A percentile compares a stretch with the other conserved stretches of the same genome.
Conservation (phyloP, 2,888 invertebrate species). For the Apodemia duryi region DNA sequence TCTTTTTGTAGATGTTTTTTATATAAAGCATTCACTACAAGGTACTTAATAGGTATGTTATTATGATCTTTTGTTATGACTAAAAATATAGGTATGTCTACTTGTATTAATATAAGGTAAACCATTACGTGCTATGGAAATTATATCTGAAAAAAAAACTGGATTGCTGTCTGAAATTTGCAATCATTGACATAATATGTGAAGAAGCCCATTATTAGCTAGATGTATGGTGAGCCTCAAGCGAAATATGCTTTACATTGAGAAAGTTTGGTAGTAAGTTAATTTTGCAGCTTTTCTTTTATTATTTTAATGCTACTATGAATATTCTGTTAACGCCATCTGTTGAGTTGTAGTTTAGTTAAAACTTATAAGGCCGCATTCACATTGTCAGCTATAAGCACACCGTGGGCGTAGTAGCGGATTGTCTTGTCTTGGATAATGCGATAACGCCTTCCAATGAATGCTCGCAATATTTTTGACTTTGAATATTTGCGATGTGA, state of each 20-base stretch:
- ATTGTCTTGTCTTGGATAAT: background rate
- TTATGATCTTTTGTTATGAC: too few species aligned
- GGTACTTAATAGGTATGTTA: too few species aligned
- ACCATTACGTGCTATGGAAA: background rate
- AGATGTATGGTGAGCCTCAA: too few species aligned
- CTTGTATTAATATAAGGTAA: background rate
- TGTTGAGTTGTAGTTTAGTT: conserved; percentile 7
- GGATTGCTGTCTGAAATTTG: background rate
- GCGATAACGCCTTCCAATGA: background rate
- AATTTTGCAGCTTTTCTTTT: too few species aligned
- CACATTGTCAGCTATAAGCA: background rate
- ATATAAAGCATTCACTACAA: too few species aligned
- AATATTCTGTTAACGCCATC: conserved; percentile 13
- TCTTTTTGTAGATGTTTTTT: too few species aligned
- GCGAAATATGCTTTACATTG: too few species aligned
- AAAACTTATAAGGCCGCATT: background rate
- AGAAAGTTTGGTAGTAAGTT: too few species aligned
- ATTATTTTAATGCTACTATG: background rate
- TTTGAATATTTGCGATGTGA: background rate
- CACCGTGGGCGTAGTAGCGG: background rate
- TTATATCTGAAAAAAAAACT: background rate
- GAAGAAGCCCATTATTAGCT: background rate
- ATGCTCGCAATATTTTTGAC: background rate
- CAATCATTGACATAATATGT: background rate
- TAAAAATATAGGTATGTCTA: too few species aligned